phyloP scores from a whole-genome alignment of 2,888 invertebrate species.

The Lydus trimaculatus region DNA sequence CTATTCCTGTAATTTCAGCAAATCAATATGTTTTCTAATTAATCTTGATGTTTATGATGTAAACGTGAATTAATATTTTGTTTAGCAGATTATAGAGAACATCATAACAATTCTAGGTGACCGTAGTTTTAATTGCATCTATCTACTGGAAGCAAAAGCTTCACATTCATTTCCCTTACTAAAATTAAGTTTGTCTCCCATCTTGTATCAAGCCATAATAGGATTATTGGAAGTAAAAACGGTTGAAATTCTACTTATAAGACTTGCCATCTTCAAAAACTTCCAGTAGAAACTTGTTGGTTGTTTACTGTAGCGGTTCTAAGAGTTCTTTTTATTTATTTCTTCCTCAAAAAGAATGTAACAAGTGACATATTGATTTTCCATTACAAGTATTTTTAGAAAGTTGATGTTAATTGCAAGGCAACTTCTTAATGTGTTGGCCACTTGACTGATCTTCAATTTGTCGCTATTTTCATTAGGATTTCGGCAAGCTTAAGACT shows the following conservation, averaged over 20 bases:
- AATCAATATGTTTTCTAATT: too few species aligned
- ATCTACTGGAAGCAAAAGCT: not conserved
- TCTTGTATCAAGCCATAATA: not conserved
- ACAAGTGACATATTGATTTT: too few species aligned
- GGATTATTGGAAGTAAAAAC: conserved; percentile 6
- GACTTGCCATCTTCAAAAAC: not conserved
- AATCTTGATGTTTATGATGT: too few species aligned
- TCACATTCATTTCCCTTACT: not conserved
- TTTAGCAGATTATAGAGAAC: too few species aligned
- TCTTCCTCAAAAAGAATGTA: too few species aligned
- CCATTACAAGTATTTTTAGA: not conserved
- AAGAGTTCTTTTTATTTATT: too few species aligned
- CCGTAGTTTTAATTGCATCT: not conserved
- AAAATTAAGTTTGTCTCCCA: not conserved
- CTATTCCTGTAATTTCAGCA: too few species aligned
- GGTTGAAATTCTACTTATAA: not conserved
- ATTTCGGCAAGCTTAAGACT: not conserved
- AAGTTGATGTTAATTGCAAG: not conserved
- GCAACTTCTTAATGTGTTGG: not conserved
- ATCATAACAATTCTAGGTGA: too few species aligned
- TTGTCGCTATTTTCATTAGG: not conserved
- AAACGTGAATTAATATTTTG: not conserved
- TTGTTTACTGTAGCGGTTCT: not conserved
- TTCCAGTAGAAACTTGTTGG: not conserved
- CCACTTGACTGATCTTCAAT: not conserved